Evolutionary conservation across 1,140 invertebrate species (phyloP).

Genomic region (Microplitis mediator): DNA sequence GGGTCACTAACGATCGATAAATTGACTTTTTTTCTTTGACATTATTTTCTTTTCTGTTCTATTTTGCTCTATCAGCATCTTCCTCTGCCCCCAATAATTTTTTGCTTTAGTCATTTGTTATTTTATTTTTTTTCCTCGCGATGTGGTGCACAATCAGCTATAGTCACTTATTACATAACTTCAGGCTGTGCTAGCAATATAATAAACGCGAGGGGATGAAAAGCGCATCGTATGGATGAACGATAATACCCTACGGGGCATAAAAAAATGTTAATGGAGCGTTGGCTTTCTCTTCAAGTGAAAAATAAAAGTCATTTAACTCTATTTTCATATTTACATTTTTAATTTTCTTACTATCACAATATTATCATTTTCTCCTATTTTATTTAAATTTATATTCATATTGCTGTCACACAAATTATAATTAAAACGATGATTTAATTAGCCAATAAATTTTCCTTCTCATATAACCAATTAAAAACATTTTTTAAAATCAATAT

Average conservation of each 20-base stretch:
- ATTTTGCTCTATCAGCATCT: neutral
- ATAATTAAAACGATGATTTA: no score
- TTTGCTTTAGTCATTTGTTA: neutral
- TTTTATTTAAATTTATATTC: no score
- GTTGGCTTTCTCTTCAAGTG: neutral
- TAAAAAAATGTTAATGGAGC: neutral
- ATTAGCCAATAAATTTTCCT: no score
- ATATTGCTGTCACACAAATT: no score
- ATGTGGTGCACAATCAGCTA: neutral
- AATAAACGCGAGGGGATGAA: neutral
- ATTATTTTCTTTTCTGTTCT: constrained; percentile 1
- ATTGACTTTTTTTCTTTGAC: constrained; percentile 10
- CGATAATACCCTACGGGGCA: neutral
- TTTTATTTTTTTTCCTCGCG: no score
- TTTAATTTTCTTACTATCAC: neutral
- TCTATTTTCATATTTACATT: neutral
- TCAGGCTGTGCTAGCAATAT: neutral
- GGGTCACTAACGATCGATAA: constrained; percentile 27
- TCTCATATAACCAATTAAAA: no score
- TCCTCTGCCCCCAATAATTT: neutral
- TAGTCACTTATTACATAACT: neutral
- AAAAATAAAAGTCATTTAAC: neutral
- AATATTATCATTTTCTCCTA: no score
- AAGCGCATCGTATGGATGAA: neutral
- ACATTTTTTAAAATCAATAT: no score